These are phyloP conservation scores for Oscheius sp. DNA, from an alignment of 2,888 invertebrate species.

Conservation along the genomic window DNA sequence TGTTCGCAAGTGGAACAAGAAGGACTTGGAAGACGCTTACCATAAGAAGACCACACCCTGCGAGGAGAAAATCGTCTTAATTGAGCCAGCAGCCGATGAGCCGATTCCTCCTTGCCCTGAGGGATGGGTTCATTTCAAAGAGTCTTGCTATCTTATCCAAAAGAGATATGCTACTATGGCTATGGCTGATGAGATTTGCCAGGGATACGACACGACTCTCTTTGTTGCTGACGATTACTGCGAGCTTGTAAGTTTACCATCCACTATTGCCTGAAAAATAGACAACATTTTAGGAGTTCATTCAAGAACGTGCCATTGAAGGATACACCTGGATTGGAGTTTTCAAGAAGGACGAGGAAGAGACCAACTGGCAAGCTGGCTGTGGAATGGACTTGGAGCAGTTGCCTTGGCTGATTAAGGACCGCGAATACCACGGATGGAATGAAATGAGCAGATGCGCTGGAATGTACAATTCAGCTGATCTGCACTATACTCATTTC, in stretches of 20 bases:
- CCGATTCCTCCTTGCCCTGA: neutral
- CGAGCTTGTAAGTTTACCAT: conserved; percentile 12
- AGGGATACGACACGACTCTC: conserved; percentile 2
- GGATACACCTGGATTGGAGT: conserved; percentile 14
- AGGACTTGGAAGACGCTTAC: neutral
- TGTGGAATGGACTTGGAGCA: conserved; percentile 6
- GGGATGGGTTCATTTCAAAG: conserved; percentile 5
- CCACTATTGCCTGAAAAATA: too few relatives aligned
- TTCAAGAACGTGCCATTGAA: neutral
- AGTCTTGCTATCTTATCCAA: conserved; percentile 18
- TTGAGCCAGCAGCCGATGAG: neutral
- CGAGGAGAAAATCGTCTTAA: neutral
- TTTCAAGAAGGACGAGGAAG: conserved; percentile 2
- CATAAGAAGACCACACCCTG: neutral
- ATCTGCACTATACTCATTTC: neutral
- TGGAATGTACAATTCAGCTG: neutral
- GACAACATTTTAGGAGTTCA: neutral
- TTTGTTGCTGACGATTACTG: neutral
- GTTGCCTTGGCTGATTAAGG: neutral
- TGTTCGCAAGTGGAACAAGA: conserved; percentile 4
- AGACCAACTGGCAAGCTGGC: conserved; percentile 7
- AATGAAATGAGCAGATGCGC: neutral
- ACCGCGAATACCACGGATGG: conserved; percentile 17
- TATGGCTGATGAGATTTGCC: conserved; percentile 1
- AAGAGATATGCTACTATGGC: neutral